Conservation (phyloP, 2,113 vertebrate genomes). For the Aspiorhynchus laticeps region DNA sequence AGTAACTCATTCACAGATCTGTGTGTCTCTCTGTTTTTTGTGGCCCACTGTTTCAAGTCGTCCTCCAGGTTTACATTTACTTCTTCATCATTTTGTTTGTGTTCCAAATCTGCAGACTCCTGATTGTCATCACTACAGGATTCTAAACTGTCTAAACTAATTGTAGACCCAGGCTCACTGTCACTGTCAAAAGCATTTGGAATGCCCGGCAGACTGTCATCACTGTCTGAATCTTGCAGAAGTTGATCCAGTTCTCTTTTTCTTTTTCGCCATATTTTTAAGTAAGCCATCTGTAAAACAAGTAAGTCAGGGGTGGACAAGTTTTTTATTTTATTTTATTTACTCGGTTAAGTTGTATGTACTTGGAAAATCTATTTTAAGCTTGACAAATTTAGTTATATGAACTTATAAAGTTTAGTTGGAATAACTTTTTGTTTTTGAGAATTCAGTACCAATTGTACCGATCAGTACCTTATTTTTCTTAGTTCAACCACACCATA, state of each 20-base stretch:
- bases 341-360: no score
- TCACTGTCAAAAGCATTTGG: neutral
- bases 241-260: neutral
- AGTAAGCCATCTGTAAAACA: slow-evolving; percentile 5
- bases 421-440: no score
- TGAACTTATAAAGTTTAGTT: no score
- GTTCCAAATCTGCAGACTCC: slow-evolving; percentile 11
- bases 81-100: slow-evolving; percentile 18
- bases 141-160: neutral
- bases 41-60: slow-evolving; percentile 30
- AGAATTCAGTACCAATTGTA: no score
- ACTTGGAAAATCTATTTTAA: no score
- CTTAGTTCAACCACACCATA: neutral
- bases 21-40: slow-evolving; percentile 16
- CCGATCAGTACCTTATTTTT: no score
- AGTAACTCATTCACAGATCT: slow-evolving; percentile 9
- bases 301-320: no score
- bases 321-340: no score
- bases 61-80: neutral
- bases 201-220: neutral
- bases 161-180: neutral
- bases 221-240: neutral
- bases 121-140: neutral
- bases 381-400: no score
- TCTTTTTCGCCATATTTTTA: neutral